Evolutionary conservation across 1,140 invertebrate genomes (phyloP).

Genomic region (Telenomus remus): DNA sequence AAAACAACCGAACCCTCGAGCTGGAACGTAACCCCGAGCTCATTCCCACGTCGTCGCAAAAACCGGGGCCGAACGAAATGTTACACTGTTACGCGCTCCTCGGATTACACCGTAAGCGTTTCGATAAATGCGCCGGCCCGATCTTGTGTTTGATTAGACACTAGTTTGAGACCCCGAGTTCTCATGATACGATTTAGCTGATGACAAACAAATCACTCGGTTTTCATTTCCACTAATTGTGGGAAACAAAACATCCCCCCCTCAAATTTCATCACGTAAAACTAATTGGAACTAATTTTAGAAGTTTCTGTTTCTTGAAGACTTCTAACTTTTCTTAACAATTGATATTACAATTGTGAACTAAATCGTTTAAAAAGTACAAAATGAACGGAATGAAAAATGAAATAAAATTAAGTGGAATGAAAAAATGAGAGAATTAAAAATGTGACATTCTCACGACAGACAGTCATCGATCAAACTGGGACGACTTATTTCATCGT

Average conservation of each 20-base stretch:
- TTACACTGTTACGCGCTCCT: constrained; percentile 58
- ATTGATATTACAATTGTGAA: too few species aligned
- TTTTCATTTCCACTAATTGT: constrained; percentile 1
- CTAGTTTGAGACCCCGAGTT: constrained; percentile 36
- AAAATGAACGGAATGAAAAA: too few species aligned
- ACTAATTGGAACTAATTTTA: too few species aligned
- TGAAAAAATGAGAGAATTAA: background rate
- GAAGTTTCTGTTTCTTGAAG: background rate
- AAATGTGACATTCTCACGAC: background rate
- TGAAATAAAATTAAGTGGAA: background rate
- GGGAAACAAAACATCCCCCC: background rate
- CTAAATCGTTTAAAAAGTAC: too few species aligned
- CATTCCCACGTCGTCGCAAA: constrained; percentile 67
- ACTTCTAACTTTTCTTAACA: too few species aligned
- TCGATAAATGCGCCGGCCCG: constrained; percentile 40
- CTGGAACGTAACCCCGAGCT: constrained; percentile 49
- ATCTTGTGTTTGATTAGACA: constrained; percentile 42
- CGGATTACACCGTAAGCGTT: constrained; percentile 61
- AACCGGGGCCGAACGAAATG: constrained; percentile 34
- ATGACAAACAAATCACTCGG: constrained; percentile 19
- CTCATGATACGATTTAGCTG: constrained; percentile 25
- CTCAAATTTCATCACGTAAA: background rate
- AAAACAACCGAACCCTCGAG: constrained; percentile 64
- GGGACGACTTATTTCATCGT: constrained; percentile 16
- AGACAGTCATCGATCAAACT: constrained; percentile 50